Evolutionary conservation across 92 coral and sea anemone species (phyloP).

Genomic region (Anthopleura xanthogrammica): DNA sequence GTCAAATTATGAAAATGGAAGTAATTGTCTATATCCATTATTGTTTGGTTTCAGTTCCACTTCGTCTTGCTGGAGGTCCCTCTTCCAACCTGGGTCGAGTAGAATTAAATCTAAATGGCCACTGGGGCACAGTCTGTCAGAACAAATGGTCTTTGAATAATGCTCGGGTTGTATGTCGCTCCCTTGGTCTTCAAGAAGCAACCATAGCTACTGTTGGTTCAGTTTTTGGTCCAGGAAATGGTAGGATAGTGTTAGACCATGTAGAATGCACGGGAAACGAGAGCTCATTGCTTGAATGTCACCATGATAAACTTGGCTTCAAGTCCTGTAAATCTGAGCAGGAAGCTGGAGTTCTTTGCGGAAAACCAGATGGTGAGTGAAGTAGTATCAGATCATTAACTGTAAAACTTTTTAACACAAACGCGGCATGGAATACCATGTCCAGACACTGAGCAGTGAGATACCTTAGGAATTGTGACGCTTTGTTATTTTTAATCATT

Average conservation of each 20-base stretch:
- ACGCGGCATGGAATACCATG: too few relatives aligned
- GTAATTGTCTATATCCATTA: background rate
- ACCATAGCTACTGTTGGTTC: constrained; percentile 39
- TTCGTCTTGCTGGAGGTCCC: constrained; percentile 44
- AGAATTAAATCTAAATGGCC: constrained; percentile 41
- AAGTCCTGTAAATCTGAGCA: constrained; percentile 9
- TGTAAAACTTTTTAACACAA: too few relatives aligned
- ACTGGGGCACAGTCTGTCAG: constrained; percentile 58
- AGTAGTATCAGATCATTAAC: too few relatives aligned
- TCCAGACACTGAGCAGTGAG: too few relatives aligned
- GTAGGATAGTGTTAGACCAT: constrained; percentile 33
- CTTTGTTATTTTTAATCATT: too few relatives aligned
- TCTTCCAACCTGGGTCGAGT: constrained; percentile 42
- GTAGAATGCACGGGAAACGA: constrained; percentile 54
- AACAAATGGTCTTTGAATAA: constrained; percentile 44
- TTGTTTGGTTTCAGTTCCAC: constrained; percentile 30
- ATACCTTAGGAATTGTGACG: too few relatives aligned
- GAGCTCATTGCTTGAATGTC: constrained; percentile 45
- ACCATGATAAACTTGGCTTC: constrained; percentile 38
- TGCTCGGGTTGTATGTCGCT: constrained; percentile 52
- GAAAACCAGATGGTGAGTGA: constrained; percentile 24
- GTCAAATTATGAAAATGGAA: background rate
- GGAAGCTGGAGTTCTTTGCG: constrained; percentile 45
- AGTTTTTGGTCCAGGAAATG: constrained; percentile 45
- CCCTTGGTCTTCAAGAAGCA: constrained; percentile 44